These are phyloP conservation scores for Zeugodacus cucurbitae DNA, from an alignment of 1,140 invertebrate genomes.

Conservation along the genomic window DNA sequence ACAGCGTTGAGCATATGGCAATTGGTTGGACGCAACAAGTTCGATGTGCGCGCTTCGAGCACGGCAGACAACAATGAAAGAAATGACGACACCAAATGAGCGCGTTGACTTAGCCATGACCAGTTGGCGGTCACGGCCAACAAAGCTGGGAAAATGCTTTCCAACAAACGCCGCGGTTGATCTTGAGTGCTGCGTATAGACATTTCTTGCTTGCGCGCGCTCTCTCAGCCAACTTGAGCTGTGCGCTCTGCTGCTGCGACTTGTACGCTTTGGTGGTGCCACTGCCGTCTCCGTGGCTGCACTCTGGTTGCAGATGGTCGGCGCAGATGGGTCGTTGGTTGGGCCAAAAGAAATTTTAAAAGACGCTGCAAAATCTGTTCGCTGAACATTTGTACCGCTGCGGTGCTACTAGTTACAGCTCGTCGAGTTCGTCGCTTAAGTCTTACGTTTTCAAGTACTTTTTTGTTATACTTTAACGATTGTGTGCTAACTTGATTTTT, in stretches of 20 bases:
- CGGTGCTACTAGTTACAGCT: constrained; percentile 55
- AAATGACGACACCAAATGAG: not conserved
- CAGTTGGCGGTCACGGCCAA: not conserved
- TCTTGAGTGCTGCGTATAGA: not conserved
- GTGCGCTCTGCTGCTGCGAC: not conserved
- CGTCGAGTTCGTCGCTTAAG: constrained; percentile 35
- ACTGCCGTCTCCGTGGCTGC: not conserved
- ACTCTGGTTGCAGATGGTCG: constrained; percentile 17
- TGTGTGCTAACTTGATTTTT: constrained; percentile 28
- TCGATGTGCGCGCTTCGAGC: not conserved
- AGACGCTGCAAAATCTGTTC: constrained; percentile 62
- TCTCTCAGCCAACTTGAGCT: not conserved
- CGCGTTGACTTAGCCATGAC: not conserved
- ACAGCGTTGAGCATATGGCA: not conserved
- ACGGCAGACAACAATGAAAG: not conserved
- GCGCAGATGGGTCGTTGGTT: constrained; percentile 29
- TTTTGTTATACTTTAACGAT: not conserved
- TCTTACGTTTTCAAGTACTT: not conserved
- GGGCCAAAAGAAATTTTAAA: constrained; percentile 65
- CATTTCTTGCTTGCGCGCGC: not conserved
- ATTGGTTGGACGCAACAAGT: not conserved
- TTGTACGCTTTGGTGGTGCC: not conserved
- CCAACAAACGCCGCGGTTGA: not conserved
- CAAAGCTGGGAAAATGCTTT: constrained; percentile 9
- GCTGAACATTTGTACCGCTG: constrained; percentile 65